Evolutionary conservation across 37 sponge, comb jelly and placozoan species (phyloP).

Genomic region (Aplysina aerophoba): DNA sequence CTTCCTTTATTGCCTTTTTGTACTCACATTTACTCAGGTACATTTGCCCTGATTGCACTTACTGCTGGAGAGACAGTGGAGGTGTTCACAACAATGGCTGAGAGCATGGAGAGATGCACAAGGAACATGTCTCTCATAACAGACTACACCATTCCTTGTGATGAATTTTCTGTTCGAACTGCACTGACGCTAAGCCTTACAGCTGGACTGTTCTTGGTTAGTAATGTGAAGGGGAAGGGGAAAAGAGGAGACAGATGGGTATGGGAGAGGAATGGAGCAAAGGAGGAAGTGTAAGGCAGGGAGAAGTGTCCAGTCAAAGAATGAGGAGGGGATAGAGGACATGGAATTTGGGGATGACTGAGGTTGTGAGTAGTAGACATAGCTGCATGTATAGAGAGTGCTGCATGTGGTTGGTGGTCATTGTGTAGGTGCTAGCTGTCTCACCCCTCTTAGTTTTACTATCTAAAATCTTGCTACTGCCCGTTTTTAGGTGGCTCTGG

Average conservation of each 20-base stretch:
- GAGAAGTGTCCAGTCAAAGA: no score
- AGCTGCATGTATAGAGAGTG: no score
- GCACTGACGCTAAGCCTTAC: background rate
- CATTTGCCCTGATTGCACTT: conserved; percentile 11
- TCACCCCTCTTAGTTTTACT: no score
- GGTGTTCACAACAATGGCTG: conserved; percentile 1
- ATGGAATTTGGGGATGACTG: no score
- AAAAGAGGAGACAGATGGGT: no score
- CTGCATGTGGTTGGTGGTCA: no score
- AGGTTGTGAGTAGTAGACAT: no score
- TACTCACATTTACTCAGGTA: conserved; percentile 1
- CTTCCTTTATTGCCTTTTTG: background rate
- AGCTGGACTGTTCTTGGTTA: background rate
- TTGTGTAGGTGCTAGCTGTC: no score
- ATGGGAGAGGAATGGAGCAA: no score
- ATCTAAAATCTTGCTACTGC: background rate
- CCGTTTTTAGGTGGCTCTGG: background rate
- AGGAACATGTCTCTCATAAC: background rate
- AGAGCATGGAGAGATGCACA: background rate
- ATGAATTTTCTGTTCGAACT: background rate
- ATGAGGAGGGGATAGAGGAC: no score
- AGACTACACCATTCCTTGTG: background rate
- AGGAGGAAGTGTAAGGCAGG: no score
- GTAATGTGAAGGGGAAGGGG: background rate
- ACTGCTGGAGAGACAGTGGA: conserved; percentile 11